Evolutionary conservation across 2,797 vertebrate species (phyloP), one percentile per base, ranked within the genome.

Genomic region (Chelonia mydas): DNA sequence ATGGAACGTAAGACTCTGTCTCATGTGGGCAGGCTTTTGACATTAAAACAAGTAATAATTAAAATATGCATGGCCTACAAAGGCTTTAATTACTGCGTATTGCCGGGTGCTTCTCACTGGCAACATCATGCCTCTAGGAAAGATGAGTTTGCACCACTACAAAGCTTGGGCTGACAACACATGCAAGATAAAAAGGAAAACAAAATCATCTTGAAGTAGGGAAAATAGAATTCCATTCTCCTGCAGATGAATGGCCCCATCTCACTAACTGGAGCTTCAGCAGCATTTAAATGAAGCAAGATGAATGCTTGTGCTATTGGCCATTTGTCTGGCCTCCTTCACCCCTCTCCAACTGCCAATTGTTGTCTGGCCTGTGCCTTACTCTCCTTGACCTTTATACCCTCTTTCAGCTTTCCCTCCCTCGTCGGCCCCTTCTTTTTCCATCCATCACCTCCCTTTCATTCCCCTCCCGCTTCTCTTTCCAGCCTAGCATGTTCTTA

Each of bases 11-110:
- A 92, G 86, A 51, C 87, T 92, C 61, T 83, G 92, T 86, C 89
- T 97, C 89, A 95, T 90, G 93, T 94, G 95, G 96, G 91, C 83
- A 94, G 94, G 61, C 51, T 88, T 95, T 95, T 54, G 93, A 87
- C 88, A 85, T 87, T 45, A 78, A 95, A 93, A 94, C 28, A 88
- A 96, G 68, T 50, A 61, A 79, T 92, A 95, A 96, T 97, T 96
- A 92, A 96, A 97, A 96, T 90, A 96, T 86, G 86, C 84, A 87
- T 85, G 87, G 49, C 77, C 79, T 88, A 96, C 84, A 91, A 86
- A 96, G 74, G 55, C 25, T n/a, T 97, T 91, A 89, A 95, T 96
- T 95, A 81, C 31, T 55, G 51, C 51, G 78, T 50, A 54, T 85
- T 95, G 95, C 94, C 76, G 84, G 81, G 83, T 47, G 83, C 79